phyloP scores from a whole-genome alignment of 2,113 vertebrate species.

The Laticauda colubrina region DNA sequence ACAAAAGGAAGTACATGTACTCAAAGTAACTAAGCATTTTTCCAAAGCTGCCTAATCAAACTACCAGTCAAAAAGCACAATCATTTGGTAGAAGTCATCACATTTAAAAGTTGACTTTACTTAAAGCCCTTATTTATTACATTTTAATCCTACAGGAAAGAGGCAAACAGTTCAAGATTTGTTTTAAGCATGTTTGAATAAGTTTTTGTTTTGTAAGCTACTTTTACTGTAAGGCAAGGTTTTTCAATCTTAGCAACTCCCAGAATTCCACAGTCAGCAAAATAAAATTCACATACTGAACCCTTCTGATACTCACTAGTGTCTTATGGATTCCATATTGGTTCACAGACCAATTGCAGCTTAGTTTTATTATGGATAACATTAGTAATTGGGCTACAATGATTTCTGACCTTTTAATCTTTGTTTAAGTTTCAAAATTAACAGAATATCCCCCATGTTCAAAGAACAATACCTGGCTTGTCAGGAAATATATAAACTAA shows the following conservation, averaged over 20 bases:
- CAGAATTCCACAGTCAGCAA: neutral
- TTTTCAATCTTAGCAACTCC: neutral
- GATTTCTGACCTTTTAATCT: neutral
- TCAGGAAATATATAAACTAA: neutral
- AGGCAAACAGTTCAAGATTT: neutral
- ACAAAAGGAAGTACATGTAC: neutral
- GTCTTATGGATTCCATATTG: neutral
- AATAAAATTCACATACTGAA: neutral
- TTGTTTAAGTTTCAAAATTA: neutral
- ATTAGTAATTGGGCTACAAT: neutral
- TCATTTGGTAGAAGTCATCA: fast-evolving
- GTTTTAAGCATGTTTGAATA: neutral
- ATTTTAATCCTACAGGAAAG: neutral
- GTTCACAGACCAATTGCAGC: neutral
- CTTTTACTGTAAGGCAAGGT: neutral
- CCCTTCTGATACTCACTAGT: neutral
- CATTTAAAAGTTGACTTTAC: neutral
- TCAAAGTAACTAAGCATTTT: conserved; percentile 17
- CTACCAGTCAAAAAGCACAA: fast-evolving
- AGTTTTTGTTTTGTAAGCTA: neutral
- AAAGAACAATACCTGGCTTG: neutral
- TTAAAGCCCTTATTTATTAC: neutral
- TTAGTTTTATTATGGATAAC: neutral
- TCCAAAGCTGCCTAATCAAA: neutral
- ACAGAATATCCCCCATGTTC: neutral